Evolutionary conservation across 2,888 invertebrate genomes (phyloP).

Genomic region (Hanleya hanleyi): DNA sequence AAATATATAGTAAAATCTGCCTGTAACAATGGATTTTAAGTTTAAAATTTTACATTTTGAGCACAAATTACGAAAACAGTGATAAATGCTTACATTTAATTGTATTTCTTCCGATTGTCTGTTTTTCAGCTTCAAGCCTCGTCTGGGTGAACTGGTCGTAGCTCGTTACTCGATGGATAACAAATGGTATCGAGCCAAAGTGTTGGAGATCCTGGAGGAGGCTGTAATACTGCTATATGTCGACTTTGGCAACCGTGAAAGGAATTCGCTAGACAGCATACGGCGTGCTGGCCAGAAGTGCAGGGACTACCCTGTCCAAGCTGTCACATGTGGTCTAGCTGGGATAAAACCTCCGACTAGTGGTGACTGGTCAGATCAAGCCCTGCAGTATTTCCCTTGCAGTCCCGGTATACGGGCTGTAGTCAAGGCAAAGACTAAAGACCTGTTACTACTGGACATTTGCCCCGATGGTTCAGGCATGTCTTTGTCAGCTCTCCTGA

Average conservation of each 20-base stretch:
- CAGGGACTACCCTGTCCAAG: not conserved
- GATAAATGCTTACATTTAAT: too few species aligned
- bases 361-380: not conserved
- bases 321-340: not conserved
- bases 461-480: not conserved
- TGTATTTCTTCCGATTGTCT: too few species aligned
- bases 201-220: not conserved
- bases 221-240: not conserved
- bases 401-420: not conserved
- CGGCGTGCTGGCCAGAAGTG: not conserved
- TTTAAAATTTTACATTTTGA: too few species aligned
- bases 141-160: not conserved
- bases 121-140: not conserved
- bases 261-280: not conserved
- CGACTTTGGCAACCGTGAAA: not conserved
- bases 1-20: too few species aligned
- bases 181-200: not conserved
- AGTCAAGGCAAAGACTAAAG: not conserved
- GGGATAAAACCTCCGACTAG: not conserved
- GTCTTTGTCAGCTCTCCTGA: not conserved
- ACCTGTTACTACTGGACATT: not conserved
- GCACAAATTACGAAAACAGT: too few species aligned
- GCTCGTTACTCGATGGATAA: not conserved
- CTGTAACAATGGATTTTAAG: too few species aligned
- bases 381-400: too few species aligned